phyloP scores from a whole-genome alignment of 1,140 invertebrate genomes.

The Cydia amplana region DNA sequence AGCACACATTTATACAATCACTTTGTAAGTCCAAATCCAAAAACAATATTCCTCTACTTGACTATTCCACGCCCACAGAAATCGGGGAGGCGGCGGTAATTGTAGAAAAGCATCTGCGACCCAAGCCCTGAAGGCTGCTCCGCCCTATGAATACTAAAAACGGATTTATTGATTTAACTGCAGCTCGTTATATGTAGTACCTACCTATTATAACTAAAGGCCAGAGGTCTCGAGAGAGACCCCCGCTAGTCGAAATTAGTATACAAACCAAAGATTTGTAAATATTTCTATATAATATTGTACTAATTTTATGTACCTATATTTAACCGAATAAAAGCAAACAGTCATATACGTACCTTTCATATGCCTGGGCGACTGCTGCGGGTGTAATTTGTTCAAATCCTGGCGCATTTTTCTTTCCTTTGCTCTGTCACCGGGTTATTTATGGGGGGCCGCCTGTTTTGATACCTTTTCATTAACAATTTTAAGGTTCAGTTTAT shows the following conservation, averaged over 20 bases:
- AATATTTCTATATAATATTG: too few species aligned
- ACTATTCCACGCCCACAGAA: not conserved
- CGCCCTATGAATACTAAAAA: slow-evolving; percentile 8
- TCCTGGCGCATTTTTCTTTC: slow-evolving; percentile 71
- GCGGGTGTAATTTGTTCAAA: slow-evolving; percentile 69
- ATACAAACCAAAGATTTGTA: too few species aligned
- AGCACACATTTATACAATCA: not conserved
- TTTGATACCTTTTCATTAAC: slow-evolving; percentile 79
- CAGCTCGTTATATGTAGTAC: not conserved
- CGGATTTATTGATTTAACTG: slow-evolving; percentile 12
- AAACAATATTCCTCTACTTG: slow-evolving; percentile 8
- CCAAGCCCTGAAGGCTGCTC: slow-evolving; percentile 8
- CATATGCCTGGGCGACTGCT: slow-evolving; percentile 11
- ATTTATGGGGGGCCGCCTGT: slow-evolving; percentile 73
- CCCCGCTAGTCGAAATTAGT: not conserved
- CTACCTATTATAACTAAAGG: not conserved
- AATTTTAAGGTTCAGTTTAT: slow-evolving; percentile 78
- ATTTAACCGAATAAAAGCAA: not conserved
- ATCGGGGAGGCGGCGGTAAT: slow-evolving; percentile 6
- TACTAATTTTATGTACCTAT: not conserved
- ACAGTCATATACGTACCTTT: not conserved
- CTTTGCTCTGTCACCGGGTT: slow-evolving; percentile 66
- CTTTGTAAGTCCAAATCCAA: not conserved
- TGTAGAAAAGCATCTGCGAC: slow-evolving; percentile 20
- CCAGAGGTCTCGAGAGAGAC: not conserved